Evolutionary conservation across 2,797 vertebrate genomes (phyloP), one percentile per base, ranked within the genome.

Genomic region (Tiaroga cobitis): DNA sequence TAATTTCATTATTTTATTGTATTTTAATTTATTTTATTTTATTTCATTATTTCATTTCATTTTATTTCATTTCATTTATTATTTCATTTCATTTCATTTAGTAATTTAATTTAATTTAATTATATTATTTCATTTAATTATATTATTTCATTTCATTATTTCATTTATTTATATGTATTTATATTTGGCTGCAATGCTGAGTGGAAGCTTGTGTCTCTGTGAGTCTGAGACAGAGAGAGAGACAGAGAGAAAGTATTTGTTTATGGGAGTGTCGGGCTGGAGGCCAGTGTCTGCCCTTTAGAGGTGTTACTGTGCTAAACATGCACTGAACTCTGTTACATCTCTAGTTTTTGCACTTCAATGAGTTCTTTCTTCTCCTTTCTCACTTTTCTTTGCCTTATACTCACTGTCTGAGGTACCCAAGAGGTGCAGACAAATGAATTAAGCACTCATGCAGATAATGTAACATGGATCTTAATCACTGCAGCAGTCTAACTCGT

Each of bases 391-490:
- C 13, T 34, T 59, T 56, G 49, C 51, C 49, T 76, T 29, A 18
- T 77, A 19, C 49, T 61, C n/a, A 51, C 63, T 26, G 18, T 34
- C 13, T 72, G 56, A 34, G 26, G 59, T 65, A 43, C 54, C 61
- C 56, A 67, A 54, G 69, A 61, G 63, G 41, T 83, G 26, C 80
- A 83, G 26, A n/a, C 41, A 77, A 67, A 81, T 81, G 65, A 72
- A 78, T 86, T 16, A 86, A 72, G 70, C 37, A 49, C 41, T 56
- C 65, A 73, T 21, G 72, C 65, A 84, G 26, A 77, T 76, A 72
- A 56, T 74, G 18, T 51, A 70, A 69, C 84, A 75, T 43, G 39
- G 63, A 76, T 83, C 63, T 21, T 34, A 59, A 46, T 13, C 70
- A 11, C 54, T 46, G 13, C 43, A 19, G 13, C 43, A 19, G 49